A percentile compares a stretch with the other conserved stretches of the same genome.
Conservation (phyloP, 2,888 invertebrate genomes). For the Eumerus sabulonum region DNA sequence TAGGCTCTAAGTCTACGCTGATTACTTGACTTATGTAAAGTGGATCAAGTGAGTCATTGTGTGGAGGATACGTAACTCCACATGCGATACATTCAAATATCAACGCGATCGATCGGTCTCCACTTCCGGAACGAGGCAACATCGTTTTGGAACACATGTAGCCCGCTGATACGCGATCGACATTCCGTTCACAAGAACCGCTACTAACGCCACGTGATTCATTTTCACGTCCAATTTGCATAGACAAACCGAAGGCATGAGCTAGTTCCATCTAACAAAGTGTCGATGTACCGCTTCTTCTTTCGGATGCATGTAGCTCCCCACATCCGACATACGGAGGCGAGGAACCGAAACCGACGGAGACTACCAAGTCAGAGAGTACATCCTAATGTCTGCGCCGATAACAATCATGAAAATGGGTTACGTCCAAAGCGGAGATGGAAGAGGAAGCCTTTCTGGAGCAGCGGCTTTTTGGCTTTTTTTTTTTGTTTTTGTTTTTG, state of each 20-base stretch:
- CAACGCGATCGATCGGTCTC: too few species aligned
- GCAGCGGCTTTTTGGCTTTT: constrained; percentile 1
- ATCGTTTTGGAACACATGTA: background rate
- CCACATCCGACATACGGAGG: background rate
- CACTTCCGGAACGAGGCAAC: background rate
- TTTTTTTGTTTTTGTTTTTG: constrained; percentile 8
- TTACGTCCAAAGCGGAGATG: constrained; percentile 32
- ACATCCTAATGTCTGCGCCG: constrained; percentile 21
- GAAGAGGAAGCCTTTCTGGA: constrained; percentile 43
- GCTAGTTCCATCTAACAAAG: constrained; percentile 23
- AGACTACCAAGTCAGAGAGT: background rate
- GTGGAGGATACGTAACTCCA: background rate
- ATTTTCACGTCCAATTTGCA: constrained; percentile 52
- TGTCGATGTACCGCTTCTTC: background rate
- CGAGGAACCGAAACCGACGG: background rate
- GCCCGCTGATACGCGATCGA: background rate
- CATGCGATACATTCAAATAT: too few species aligned
- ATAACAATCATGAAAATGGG: constrained; percentile 35
- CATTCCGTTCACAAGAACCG: constrained; percentile 5
- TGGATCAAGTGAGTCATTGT: constrained; percentile 44
- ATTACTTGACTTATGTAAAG: constrained; percentile 63
- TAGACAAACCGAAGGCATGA: constrained; percentile 35
- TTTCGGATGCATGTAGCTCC: background rate
- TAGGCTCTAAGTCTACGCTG: constrained; percentile 30
- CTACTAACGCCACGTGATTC: constrained; percentile 33